Evolutionary conservation across 1,140 invertebrate genomes (phyloP), one percentile per base, ranked within the genome.

Genomic region (Alviniconcha marisindica): DNA sequence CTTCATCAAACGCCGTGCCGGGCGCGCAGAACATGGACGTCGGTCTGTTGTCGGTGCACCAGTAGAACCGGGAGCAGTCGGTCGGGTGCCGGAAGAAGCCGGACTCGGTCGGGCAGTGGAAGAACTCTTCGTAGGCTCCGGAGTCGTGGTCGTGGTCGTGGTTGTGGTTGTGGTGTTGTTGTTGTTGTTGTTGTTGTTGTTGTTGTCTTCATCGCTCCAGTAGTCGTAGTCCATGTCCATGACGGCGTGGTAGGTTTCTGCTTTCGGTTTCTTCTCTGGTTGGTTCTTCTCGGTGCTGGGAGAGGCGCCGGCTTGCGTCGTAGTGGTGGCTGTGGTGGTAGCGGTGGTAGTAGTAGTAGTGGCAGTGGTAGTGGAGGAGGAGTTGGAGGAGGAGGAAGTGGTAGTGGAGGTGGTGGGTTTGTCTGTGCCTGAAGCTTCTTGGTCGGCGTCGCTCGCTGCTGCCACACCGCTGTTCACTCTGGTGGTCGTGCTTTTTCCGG

Each of bases 11-110:
- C 44, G 63, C 79, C 18, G 83, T 83, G 21, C 36, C 56, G 0
- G 77, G 76, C 0, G 86, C 74, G 63, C 86, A 87, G 12, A 31
- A 38, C 54, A 83, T 69, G n/a, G 54, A 21, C 0, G 77, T 77
- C 7, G 73, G 82, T 74, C 56, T 81, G 10, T 69, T 21, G 42
- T 85, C 69, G 33, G 80, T 66, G 56, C 86, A 87, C 24, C 82
- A 79, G 69, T 66, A 83, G 84, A 83, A 87, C 28, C 66, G 69
- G 10, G 51, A 56, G 79, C 86, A 87, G 83, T 87, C 66, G 56
- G 71, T 63, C 0, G 86, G 86, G 66, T 85, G 63, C 5, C 83
- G 63, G 33, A 77, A 85, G 24, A 84, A 84, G 21, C 83, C 83
- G 28, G 63, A 66, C 51, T 60, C 56, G 12, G 40, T 77, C 18